Conservation (phyloP, 2,888 invertebrate species). For the Cordilura impudica region DNA sequence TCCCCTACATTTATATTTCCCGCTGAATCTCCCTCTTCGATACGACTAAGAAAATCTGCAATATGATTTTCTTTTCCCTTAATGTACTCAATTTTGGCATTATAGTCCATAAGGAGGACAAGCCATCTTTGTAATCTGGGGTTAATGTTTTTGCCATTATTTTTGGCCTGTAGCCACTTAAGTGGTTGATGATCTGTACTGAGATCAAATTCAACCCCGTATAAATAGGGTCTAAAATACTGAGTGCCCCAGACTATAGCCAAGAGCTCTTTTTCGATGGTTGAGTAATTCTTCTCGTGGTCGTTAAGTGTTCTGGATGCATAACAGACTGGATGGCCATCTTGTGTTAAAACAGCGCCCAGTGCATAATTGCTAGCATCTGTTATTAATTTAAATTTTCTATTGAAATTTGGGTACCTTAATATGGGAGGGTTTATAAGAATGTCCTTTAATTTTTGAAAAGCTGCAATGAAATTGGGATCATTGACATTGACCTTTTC, state of each 20-base stretch:
- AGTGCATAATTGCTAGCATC: no score
- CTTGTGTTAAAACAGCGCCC: no score
- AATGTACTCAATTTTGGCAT: slow-evolving; percentile 65
- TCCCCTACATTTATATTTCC: no score
- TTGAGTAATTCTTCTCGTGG: slow-evolving; percentile 65
- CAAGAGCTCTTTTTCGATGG: slow-evolving; percentile 71
- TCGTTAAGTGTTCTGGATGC: slow-evolving; percentile 65
- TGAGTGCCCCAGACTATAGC: slow-evolving; percentile 65
- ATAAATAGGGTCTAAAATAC: slow-evolving; percentile 69
- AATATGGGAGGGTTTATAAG: slow-evolving; percentile 50
- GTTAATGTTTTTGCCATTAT: slow-evolving; percentile 10
- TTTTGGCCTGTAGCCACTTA: no score
- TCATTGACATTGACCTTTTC: neutral
- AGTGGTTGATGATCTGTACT: slow-evolving; percentile 1
- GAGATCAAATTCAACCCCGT: slow-evolving; percentile 60
- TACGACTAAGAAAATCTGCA: slow-evolving; percentile 35
- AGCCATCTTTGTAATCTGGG: slow-evolving; percentile 66
- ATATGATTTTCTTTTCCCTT: slow-evolving; percentile 42
- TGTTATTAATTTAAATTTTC: no score
- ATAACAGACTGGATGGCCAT: slow-evolving; percentile 65
- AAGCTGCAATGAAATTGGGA: neutral
- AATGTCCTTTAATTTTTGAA: neutral
- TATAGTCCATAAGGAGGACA: slow-evolving; percentile 67
- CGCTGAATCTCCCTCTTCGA: no score
- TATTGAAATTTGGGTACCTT: no score